These are phyloP conservation scores for Enteromius viviparus DNA, from an alignment of 2,797 vertebrate species.

Conservation along the genomic window DNA sequence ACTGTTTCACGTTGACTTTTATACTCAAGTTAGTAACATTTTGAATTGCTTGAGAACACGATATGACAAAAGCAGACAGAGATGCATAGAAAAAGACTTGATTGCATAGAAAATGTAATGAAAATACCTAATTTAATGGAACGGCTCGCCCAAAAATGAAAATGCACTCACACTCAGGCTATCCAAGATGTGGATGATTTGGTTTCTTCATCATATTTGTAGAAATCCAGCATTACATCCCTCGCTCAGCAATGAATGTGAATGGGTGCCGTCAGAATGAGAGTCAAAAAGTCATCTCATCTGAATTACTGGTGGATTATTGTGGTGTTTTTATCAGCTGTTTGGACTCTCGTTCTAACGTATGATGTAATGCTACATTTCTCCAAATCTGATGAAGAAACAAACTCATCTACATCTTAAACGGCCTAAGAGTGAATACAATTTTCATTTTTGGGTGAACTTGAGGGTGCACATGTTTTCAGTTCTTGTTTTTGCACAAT, in stretches of 20 bases:
- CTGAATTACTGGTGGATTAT: not conserved
- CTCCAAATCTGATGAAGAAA: not conserved
- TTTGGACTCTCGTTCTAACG: not conserved
- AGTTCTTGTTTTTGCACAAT: conserved; percentile 31
- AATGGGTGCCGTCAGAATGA: not conserved
- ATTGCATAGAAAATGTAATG: conserved; percentile 35
- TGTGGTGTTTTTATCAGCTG: not conserved
- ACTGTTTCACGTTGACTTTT: conserved; percentile 21
- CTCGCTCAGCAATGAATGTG: not conserved
- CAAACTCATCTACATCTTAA: not conserved
- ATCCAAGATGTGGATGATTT: not conserved
- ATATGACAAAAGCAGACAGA: conserved; percentile 30
- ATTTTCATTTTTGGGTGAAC: not conserved
- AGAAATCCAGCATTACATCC: not conserved
- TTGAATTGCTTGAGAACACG: not conserved
- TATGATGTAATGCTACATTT: not conserved
- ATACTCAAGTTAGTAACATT: not conserved
- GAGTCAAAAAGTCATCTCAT: not conserved
- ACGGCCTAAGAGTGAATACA: not conserved
- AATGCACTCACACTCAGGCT: not conserved
- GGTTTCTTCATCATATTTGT: not conserved
- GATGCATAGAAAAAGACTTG: conserved; percentile 25
- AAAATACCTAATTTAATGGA: not conserved
- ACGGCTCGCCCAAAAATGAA: not conserved
- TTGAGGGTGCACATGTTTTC: conserved; percentile 43